Conservation (phyloP, 2,113 vertebrate genomes). For the Eurypyga helias region DNA sequence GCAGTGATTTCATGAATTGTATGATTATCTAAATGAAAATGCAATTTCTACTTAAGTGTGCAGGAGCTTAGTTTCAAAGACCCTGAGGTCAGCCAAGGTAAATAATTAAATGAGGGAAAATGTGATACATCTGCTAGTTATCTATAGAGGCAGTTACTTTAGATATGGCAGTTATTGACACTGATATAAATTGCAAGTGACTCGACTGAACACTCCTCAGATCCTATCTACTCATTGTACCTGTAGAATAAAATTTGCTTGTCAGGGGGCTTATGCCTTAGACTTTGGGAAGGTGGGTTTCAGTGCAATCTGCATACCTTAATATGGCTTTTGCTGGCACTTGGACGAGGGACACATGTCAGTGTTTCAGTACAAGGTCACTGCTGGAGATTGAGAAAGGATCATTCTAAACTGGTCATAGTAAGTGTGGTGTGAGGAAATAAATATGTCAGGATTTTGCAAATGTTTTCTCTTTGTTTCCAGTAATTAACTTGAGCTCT, state of each 20-base stretch:
- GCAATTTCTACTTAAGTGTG: rapidly evolving
- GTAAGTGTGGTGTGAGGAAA: background rate
- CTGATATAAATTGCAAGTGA: background rate
- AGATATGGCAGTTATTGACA: background rate
- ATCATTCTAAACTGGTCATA: background rate
- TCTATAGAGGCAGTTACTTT: background rate
- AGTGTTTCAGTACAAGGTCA: background rate
- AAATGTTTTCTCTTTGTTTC: background rate
- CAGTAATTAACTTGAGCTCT: background rate
- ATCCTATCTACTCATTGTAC: background rate
- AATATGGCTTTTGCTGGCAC: background rate
- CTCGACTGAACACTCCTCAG: background rate
- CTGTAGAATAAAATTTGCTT: background rate
- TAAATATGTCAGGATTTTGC: background rate
- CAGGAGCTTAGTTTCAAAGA: background rate
- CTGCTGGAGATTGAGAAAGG: background rate
- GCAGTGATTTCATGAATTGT: background rate
- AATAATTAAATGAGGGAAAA: background rate
- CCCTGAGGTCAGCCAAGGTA: background rate
- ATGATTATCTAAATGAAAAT: background rate
- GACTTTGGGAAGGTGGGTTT: background rate
- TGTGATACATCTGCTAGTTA: background rate
- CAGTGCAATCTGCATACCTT: background rate
- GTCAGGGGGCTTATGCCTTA: background rate
- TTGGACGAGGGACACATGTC: background rate